Base-by-base conservation (phyloP, 2,888 invertebrate species). In the Plemyria rubiginata region DNA sequence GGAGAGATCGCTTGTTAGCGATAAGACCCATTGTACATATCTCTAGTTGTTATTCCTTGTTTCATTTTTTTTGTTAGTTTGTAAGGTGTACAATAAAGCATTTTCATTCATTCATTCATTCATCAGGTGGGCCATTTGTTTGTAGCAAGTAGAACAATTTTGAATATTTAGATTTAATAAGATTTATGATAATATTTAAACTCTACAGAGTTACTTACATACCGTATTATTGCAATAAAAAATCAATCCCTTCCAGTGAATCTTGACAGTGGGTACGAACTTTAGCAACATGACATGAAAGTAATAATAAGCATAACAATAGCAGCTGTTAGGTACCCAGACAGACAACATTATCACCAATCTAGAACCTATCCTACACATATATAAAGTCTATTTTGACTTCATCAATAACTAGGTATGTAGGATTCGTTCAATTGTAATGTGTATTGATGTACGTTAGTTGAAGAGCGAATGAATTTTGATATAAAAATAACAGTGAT, bases 391-490 rank as follows among this genome's bases (percentile, higher is more conserved):
- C 22, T 22, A 32, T 43, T 50, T 54, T 15, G 9, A 41, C 41
- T 4, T 41, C 13, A 41, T 41, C 12, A 45, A 7, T 16, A 45
- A 45, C 45, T 54, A n/a, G n/a, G n/a, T n/a, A 43, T 22, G 1
- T 22, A 22, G 29, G 11, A 45, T 41, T 51, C 36, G 32, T 22
- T 22, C 22, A 41, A 40, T 41, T 54, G 43, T 32, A 45, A 15
- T 53, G 28, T 45, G 36, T 49, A 53, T 53, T 22, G 22, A 22
- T 22, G 16, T 45, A 45, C 5, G 8, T 16, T 28, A 7, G 52
- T 52, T 41, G 54, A 15, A 40, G 32, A 13, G 32, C 15, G 29
- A 54, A 45, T 54, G 45, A 32, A 54, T 54, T 45, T 32, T 45
- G 54, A 32, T 45, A 45, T 54, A 40, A n/a, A n/a, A 40, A 40